Conservation (phyloP, 2,888 invertebrate genomes). For the Cryptocephalus primarius region DNA sequence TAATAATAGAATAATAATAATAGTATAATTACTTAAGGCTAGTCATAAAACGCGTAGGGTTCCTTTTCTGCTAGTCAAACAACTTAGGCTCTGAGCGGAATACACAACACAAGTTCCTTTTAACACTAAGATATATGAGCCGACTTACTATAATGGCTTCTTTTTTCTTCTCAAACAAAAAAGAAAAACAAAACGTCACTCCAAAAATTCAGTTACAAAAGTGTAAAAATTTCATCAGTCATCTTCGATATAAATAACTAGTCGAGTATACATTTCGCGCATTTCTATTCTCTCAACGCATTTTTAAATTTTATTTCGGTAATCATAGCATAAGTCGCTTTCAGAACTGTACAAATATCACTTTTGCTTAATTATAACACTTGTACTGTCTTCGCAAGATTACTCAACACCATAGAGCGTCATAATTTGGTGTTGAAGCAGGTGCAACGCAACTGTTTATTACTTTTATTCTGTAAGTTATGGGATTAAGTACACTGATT, state of each 20-base stretch:
- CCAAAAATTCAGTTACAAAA: constrained; percentile 33
- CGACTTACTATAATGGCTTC: constrained; percentile 31
- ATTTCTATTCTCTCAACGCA: constrained; percentile 16
- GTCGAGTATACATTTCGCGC: constrained; percentile 14
- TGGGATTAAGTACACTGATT: no score
- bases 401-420: neutral
- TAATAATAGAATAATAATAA: neutral
- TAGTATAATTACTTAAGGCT: neutral
- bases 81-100: constrained; percentile 34
- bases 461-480: neutral
- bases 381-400: no score
- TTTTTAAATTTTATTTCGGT: constrained; percentile 13
- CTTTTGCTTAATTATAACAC: no score
- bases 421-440: neutral
- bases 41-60: neutral
- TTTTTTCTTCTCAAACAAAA: constrained; percentile 10
- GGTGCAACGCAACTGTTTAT: neutral
- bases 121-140: constrained; percentile 23
- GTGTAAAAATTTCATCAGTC: constrained; percentile 32
- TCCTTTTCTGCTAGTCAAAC: constrained; percentile 39
- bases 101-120: constrained; percentile 32
- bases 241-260: constrained; percentile 7
- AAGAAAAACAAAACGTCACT: constrained; percentile 33
- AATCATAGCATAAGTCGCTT: no score
- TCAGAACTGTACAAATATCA: no score